phyloP scores from a whole-genome alignment of 2,888 invertebrate species.

The Zygogramma bicolorata region DNA sequence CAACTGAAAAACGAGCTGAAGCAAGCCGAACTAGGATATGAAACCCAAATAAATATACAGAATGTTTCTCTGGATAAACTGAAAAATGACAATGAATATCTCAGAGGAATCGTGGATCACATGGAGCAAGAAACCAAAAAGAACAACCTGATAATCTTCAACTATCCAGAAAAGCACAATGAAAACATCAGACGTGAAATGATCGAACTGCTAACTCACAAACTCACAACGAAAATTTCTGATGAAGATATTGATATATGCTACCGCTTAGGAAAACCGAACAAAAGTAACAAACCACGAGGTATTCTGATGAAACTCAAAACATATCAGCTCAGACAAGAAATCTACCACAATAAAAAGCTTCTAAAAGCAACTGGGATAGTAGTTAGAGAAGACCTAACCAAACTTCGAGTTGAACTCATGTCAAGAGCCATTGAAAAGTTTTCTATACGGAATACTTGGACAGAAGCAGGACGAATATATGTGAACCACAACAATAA shows the following conservation, averaged over 20 bases:
- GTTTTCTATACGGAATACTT: neutral
- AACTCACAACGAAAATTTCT: neutral
- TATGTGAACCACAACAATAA: neutral
- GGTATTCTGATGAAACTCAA: constrained; percentile 9
- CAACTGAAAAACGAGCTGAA: neutral
- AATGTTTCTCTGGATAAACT: neutral
- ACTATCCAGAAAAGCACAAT: neutral
- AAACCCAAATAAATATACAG: constrained; percentile 3
- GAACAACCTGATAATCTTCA: constrained; percentile 2
- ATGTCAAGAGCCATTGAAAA: neutral
- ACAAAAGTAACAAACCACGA: constrained; percentile 3
- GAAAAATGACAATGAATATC: neutral
- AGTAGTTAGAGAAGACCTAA: constrained; percentile 3
- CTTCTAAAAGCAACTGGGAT: constrained; percentile 13
- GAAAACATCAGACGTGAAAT: constrained; percentile 8
- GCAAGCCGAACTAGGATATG: neutral
- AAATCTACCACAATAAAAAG: constrained; percentile 4
- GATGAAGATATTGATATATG: constrained; percentile 2
- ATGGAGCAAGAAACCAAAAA: constrained; percentile 16
- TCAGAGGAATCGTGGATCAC: neutral
- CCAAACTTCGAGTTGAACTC: constrained; percentile 1
- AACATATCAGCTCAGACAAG: neutral
- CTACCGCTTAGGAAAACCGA: neutral
- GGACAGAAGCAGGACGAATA: constrained; percentile 8
- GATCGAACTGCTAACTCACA: constrained; percentile 3